Conservation (phyloP, 2,797 vertebrate genomes). For the Hemibagrus guttatus region DNA sequence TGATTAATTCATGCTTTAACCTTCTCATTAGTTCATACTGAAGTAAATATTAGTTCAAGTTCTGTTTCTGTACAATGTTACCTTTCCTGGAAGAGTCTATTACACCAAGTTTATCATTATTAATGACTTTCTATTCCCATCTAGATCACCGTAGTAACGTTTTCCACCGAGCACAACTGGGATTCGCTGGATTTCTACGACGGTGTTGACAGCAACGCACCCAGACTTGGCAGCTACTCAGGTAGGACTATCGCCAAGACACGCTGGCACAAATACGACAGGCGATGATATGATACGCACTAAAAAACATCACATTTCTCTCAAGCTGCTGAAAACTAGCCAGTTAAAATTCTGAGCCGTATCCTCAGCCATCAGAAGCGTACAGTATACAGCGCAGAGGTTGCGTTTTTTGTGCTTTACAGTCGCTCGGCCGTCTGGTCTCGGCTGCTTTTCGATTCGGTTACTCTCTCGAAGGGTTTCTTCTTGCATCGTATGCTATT, state of each 20-base stretch:
- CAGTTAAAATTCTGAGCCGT: neutral
- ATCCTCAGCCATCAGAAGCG: neutral
- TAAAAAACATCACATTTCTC: neutral
- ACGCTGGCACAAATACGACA: neutral
- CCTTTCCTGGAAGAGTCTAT: neutral
- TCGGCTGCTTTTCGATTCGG: neutral
- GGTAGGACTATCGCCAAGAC: conserved; percentile 72
- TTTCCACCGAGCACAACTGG: conserved; percentile 98
- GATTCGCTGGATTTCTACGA: conserved; percentile 98
- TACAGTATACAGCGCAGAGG: neutral
- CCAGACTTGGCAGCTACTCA: conserved; percentile 96
- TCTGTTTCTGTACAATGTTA: too few species aligned
- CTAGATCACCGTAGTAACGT: conserved; percentile 94
- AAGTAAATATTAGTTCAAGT: too few species aligned
- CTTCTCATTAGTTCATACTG: too few species aligned
- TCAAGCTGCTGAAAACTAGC: neutral
- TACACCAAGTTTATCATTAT: neutral
- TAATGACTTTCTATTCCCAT: conserved; percentile 7
- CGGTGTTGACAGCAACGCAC: conserved; percentile 90
- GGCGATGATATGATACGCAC: neutral
- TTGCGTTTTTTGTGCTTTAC: neutral
- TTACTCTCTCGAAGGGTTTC: neutral
- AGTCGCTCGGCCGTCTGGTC: neutral
- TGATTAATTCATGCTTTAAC: too few species aligned
- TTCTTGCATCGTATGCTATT: conserved; percentile 13